Evolutionary conservation across 2,888 invertebrate species (phyloP).

Genomic region (Hermaeophaga mercurialis): DNA sequence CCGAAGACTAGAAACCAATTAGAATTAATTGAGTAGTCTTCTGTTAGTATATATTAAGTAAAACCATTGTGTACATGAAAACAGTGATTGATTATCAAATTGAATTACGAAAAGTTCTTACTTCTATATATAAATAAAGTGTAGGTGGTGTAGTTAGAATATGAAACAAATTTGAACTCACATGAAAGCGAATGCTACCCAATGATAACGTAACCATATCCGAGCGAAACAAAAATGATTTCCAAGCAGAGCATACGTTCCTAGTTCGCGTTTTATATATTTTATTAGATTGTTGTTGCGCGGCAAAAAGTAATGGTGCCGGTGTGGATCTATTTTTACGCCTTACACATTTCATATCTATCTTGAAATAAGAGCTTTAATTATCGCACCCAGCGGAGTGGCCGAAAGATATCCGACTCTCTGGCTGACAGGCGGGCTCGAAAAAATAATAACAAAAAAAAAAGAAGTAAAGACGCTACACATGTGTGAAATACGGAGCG

Average conservation of each 20-base stretch:
- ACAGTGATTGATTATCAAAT: too few species aligned
- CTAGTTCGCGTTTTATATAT: conserved; percentile 9
- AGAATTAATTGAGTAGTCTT: too few species aligned
- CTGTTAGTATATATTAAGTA: too few species aligned
- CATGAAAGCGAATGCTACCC: not conserved
- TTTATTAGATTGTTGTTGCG: conserved; percentile 16
- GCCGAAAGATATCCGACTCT: conserved; percentile 45
- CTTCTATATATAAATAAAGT: too few species aligned
- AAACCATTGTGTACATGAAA: too few species aligned
- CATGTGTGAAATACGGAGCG: conserved; percentile 46
- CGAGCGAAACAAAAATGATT: not conserved
- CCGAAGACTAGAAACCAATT: too few species aligned
- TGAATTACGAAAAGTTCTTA: too few species aligned
- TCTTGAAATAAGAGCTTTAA: conserved; percentile 40
- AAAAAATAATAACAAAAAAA: conserved; percentile 32
- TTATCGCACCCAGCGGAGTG: conserved; percentile 41
- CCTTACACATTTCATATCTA: conserved; percentile 35
- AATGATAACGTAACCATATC: not conserved
- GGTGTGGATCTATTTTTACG: conserved; percentile 36
- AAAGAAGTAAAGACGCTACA: conserved; percentile 42
- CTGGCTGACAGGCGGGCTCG: conserved; percentile 42
- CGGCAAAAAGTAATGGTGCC: conserved; percentile 30
- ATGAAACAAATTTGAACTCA: not conserved
- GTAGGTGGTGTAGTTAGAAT: too few species aligned
- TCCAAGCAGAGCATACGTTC: conserved; percentile 1